Conservation (phyloP, 2,888 invertebrate genomes). For the Thumatha senex region DNA sequence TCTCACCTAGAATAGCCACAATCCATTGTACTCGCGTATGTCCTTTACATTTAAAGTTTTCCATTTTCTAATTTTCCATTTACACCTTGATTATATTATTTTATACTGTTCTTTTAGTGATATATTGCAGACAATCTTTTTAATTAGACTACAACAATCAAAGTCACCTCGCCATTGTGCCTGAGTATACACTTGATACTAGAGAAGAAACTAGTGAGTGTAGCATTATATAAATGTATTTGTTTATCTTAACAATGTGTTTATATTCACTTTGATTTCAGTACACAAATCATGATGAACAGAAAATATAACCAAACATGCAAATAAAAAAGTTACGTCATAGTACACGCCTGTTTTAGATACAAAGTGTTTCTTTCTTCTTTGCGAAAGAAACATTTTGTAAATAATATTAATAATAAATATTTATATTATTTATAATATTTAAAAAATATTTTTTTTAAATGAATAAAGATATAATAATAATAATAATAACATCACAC, state of each 20-base stretch:
- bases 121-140: neutral
- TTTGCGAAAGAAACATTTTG: too few species aligned
- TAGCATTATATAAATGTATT: neutral
- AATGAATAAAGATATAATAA: too few species aligned
- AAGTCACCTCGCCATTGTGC: neutral
- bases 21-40: slow-evolving; percentile 1
- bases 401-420: too few species aligned
- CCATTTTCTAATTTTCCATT: neutral
- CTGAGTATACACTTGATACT: neutral
- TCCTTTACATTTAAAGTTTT: neutral
- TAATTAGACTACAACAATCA: neutral
- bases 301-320: neutral
- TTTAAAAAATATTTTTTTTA: too few species aligned
- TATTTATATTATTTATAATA: too few species aligned
- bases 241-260: neutral
- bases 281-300: slow-evolving; percentile 9
- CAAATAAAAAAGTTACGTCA: neutral
- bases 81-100: neutral
- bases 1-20: neutral
- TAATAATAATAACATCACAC: neutral
- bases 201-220: neutral
- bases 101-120: neutral
- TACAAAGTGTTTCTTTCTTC: too few species aligned
- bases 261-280: slow-evolving; percentile 8
- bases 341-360: too few species aligned